Evolutionary conservation across 2,113 vertebrate species (phyloP), one percentile per base, ranked within the genome.

Genomic region (Xenotilapia longispinis): DNA sequence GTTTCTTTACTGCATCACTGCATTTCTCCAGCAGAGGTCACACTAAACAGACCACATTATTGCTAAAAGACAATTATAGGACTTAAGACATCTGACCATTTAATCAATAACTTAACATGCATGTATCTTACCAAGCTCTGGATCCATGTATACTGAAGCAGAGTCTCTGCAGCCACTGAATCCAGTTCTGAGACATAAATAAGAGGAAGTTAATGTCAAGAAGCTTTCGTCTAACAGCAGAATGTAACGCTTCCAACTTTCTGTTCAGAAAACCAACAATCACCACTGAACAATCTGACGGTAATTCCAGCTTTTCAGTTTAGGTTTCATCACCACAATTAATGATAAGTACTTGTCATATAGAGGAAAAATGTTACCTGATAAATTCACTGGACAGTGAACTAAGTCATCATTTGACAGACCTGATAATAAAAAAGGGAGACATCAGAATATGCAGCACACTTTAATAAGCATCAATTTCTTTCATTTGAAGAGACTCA

Each of bases 251-350:
- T 19, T 10, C 2, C 8, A 26, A 21, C 3, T 17, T 36, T 14
- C 15, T 23, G 81, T 92, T 98, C 97, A 98, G 97, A 96, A 97
- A 97, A 97, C 96, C 91, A 1, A 87, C 40, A n/a, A 8, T 98
- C 97, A 98, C 96, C 97, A 98, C 97, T 89, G 89, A 49, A 88
- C 95, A 94, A 95, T 98, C 97, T 98, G 97, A 89, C 97, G 97
- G 97, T 98, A 98, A 98, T 98, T 98, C 97, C 97, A 98, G 91
- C 88, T n/a, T 86, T 84, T 88, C 73, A 92, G 91, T 93, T 94
- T 92, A 78, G 57, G 2, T 73, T 83, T 90, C 88, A 89, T 93
- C 95, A 94, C 5, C 9, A 93, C 84, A 89, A 13, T 3, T 1
- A 8, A 49, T 1, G 0, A 40, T 19, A 19, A 6, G 2, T 1